Evolutionary conservation across 23 tunicate genomes (phyloP), one percentile per base, ranked within the genome.

Genomic region (Ciona savignyi): DNA sequence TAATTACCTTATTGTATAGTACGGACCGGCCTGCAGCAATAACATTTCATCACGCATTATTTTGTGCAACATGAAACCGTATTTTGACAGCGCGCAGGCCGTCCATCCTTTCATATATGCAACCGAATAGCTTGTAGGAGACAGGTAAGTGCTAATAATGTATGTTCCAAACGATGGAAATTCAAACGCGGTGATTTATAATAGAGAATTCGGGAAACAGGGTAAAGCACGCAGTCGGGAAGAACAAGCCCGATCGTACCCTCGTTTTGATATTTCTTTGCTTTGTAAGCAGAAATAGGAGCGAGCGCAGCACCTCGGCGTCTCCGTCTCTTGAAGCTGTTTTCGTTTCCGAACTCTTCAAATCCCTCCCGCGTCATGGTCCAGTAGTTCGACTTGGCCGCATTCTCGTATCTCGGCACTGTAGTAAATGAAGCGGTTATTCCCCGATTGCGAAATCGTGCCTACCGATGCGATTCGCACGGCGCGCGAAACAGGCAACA

Each of bases 331-430:
- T 91, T 91, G 80, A 91, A 91, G 75, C 97, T 91, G 76, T 91
- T 91, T 67, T 91, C 97, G 86, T 80, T 84, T 27, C 92, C 97
- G 32, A 91, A 91, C 60, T 91, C 97, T 32, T 85, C 97, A 33
- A 91, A 91, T 4, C 97, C 97, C 56, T 91, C 97, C 22, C 87
- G 70, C 24, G 87, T 91, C 97, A 91, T 91, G 26, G 97, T 91
- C 97, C 97, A 91, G 62, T 79, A 91, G 71, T 91, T 91, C 0
- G 97, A 91, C 74, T 91, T 91, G 3, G 97, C 97, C 0, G 97
- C 97, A 70, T 91, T 91, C 56, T 91, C 97, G 71, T 85, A 91
- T 33, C 97, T 70, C 4, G 97, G 97, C 60, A 91, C 97, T 91
- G 73, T 27, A 60, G 32, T 72, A 34, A 22, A 34, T 15, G 6